Conservation (phyloP, 2,113 vertebrate genomes). For the Chloropsis hardwickii region DNA sequence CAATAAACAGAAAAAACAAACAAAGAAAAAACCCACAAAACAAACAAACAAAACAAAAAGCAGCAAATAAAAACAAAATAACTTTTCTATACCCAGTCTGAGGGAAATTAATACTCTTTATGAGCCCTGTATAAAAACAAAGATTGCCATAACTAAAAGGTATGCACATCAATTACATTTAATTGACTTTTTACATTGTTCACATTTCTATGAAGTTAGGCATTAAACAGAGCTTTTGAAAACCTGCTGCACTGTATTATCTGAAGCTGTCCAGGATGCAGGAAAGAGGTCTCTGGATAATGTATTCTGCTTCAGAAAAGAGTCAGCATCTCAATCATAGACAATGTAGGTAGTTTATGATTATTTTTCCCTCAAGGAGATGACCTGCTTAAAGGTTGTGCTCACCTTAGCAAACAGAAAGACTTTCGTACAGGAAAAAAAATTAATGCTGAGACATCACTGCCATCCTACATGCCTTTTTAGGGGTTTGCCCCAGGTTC, state of each 20-base stretch:
- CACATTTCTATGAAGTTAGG: conserved; percentile 42
- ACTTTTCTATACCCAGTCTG: not conserved
- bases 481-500: not conserved
- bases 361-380: conserved; percentile 4
- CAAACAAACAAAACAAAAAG: not conserved
- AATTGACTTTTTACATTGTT: conserved; percentile 52
- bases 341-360: conserved; percentile 6
- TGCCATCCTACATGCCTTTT: not conserved
- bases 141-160: not conserved
- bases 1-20: not conserved
- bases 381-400: not conserved
- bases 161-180: conserved; percentile 37
- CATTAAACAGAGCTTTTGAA: conserved; percentile 59
- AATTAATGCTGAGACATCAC: not conserved
- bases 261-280: not conserved
- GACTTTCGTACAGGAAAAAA: not conserved
- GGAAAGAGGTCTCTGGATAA: not conserved
- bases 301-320: not conserved
- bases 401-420: not conserved
- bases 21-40: not conserved
- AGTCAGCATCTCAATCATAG: not conserved
- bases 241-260: not conserved
- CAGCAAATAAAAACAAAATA: not conserved
- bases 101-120: not conserved
- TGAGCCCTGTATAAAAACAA: not conserved